Conservation (phyloP, 2,113 vertebrate species). For the Andinoacara biseriatus region DNA sequence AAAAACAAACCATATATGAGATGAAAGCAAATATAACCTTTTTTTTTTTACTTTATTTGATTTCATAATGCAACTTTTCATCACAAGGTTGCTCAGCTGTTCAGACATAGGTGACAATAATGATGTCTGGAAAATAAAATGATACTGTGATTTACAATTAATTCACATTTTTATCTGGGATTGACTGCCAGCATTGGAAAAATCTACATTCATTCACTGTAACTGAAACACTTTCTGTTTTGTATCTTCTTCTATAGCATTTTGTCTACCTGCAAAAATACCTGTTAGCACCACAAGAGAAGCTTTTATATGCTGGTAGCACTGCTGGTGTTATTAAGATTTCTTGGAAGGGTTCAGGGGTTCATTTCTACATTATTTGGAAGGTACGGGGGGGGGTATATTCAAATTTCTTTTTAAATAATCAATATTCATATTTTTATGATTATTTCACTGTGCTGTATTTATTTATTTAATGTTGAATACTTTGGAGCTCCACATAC, state of each 20-base stretch:
- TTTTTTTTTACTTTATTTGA: fast-evolving
- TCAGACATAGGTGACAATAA: not conserved
- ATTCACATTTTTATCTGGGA: not conserved
- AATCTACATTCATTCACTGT: not conserved
- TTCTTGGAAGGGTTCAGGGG: not conserved
- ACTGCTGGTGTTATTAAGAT: not conserved
- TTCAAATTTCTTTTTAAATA: not conserved
- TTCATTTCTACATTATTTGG: not conserved
- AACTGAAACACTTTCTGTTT: not conserved
- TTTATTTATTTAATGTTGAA: not conserved
- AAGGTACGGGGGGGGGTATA: fast-evolving
- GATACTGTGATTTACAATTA: not conserved
- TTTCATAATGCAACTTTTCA: not conserved
- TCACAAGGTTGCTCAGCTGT: not conserved
- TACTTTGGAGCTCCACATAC: not conserved
- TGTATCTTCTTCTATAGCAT: not conserved
- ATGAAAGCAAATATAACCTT: not conserved
- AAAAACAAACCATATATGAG: not conserved
- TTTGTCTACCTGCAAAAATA: not conserved
- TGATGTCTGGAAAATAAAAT: not conserved
- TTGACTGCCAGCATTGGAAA: not conserved
- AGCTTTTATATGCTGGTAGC: not conserved
- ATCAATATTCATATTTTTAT: not conserved
- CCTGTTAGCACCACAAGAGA: not conserved
- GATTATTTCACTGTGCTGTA: not conserved